Evolutionary conservation across 2,113 vertebrate species (phyloP).

Genomic region (Donacobius atricapilla): DNA sequence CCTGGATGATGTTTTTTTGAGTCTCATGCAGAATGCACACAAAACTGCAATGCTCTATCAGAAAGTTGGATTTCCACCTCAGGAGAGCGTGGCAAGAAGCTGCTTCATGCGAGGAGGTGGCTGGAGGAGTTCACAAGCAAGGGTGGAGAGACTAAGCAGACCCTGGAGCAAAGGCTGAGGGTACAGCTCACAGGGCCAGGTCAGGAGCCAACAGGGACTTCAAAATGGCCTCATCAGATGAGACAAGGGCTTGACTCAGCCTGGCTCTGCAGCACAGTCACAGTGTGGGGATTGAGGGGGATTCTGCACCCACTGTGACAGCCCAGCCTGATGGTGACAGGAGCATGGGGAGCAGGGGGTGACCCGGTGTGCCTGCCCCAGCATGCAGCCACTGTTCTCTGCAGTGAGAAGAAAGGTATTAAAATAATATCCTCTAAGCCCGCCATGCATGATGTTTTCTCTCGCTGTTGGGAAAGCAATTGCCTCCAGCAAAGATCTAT

Average conservation of each 20-base stretch:
- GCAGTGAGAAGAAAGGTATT: background rate
- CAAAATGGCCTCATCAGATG: accelerated
- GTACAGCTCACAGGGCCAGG: background rate
- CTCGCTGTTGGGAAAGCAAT: conserved; percentile 50
- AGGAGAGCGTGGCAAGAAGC: accelerated
- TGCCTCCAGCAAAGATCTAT: conserved; percentile 64
- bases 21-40: accelerated
- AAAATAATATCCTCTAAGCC: conserved; percentile 16
- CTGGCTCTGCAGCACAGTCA: background rate
- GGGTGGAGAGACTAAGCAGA: accelerated
- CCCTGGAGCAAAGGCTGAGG: no score
- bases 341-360: background rate
- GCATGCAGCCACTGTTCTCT: accelerated
- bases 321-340: accelerated
- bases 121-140: background rate
- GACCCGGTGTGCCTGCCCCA: accelerated
- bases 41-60: background rate
- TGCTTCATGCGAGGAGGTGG: accelerated
- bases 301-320: background rate
- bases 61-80: background rate
- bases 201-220: background rate
- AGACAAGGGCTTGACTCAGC: background rate
- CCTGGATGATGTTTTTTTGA: background rate
- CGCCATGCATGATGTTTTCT: conserved; percentile 8
- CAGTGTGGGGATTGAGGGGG: accelerated